Conservation (phyloP, 2,113 vertebrate species). For the Saccopteryx leptura region DNA sequence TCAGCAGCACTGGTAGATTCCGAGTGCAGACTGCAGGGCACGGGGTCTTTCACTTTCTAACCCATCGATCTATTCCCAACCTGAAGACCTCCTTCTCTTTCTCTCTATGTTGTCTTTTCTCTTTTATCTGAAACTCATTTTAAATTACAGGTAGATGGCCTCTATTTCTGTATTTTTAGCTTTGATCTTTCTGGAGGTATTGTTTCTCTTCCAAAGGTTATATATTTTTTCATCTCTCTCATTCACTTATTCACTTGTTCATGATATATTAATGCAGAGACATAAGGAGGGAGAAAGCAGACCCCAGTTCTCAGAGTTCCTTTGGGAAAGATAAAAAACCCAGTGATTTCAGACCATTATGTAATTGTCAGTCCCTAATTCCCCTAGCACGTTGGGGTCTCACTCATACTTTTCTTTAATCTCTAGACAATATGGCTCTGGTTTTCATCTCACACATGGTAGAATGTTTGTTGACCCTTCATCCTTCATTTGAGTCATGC, state of each 20-base stretch:
- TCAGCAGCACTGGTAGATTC: background rate
- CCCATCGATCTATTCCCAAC: background rate
- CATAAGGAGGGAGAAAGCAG: background rate
- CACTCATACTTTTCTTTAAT: background rate
- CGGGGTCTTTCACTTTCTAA: background rate
- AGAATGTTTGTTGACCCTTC: background rate
- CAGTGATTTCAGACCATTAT: background rate
- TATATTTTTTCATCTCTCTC: constrained; percentile 18
- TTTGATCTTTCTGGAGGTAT: constrained; percentile 52
- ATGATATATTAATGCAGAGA: background rate
- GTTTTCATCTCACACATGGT: background rate
- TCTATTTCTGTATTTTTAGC: background rate
- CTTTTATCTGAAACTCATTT: constrained; percentile 41
- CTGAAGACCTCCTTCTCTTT: background rate
- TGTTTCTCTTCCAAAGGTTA: background rate
- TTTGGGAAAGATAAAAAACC: background rate
- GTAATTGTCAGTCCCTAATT: background rate
- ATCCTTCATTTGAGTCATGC: background rate
- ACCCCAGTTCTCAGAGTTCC: background rate
- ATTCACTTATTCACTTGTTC: constrained; percentile 15
- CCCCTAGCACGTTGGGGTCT: background rate
- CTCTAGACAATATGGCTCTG: background rate
- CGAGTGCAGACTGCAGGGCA: accelerated
- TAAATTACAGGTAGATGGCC: background rate
- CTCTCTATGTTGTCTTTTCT: background rate